Evolutionary conservation across 2,113 vertebrate species (phyloP).

Genomic region (Myocastor coypus): DNA sequence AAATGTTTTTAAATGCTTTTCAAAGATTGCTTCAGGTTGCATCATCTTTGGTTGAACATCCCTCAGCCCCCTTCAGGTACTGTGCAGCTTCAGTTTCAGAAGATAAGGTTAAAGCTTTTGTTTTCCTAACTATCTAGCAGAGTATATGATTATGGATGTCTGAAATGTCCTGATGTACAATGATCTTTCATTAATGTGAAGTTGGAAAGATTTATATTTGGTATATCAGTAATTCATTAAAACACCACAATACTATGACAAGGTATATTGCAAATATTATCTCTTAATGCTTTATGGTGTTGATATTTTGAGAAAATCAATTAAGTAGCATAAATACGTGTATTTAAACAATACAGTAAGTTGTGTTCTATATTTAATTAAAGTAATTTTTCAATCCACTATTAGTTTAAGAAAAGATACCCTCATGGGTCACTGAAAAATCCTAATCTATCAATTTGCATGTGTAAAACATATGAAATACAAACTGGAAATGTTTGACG

Average conservation of each 20-base stretch:
- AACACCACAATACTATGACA: not conserved
- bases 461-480: not conserved
- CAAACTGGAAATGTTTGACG: not conserved
- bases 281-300: not conserved
- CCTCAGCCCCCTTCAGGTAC: not conserved
- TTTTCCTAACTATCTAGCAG: not conserved
- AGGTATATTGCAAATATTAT: not conserved
- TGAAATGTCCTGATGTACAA: not conserved
- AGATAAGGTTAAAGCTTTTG: not conserved
- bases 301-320: conserved; percentile 6
- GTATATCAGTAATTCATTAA: not conserved
- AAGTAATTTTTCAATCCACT: not conserved
- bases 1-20: not conserved
- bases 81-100: not conserved
- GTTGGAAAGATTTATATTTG: not conserved
- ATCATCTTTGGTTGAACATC: not conserved
- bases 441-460: not conserved
- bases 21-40: not conserved
- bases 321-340: not conserved
- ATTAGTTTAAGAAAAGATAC: not conserved
- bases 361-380: conserved; percentile 4
- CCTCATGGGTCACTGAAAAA: not conserved
- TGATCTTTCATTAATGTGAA: not conserved
- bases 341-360: too few species aligned
- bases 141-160: not conserved